phyloP scores from a whole-genome alignment of 2,113 vertebrate genomes.

The Stictonetta naevosa region DNA sequence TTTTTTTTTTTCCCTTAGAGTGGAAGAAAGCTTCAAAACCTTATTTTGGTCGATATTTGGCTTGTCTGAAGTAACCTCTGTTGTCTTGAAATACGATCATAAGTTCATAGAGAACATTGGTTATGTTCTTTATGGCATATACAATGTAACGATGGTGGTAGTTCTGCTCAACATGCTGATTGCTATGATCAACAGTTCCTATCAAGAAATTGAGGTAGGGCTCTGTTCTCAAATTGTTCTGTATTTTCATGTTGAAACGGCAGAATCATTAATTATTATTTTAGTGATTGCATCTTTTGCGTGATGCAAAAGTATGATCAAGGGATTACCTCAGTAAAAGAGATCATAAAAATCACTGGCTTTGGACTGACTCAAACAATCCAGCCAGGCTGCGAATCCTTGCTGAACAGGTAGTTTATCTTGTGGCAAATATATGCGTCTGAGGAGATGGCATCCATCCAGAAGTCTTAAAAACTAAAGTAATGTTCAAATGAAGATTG shows the following conservation, averaged over 20 bases:
- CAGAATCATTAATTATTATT: not conserved
- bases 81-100: constrained; percentile 90
- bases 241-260: not conserved
- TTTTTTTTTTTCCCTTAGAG: constrained; percentile 68
- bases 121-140: constrained; percentile 89
- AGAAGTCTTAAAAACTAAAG: not conserved
- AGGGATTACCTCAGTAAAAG: not conserved
- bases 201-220: constrained; percentile 90
- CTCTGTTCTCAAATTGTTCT: not conserved
- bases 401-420: not conserved
- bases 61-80: constrained; percentile 88
- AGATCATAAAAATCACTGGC: not conserved
- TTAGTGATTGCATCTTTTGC: rapidly evolving
- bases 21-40: constrained; percentile 92
- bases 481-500: not conserved
- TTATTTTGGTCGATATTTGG: constrained; percentile 93
- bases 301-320: not conserved
- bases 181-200: constrained; percentile 92
- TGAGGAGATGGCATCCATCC: not conserved
- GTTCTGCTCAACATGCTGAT: constrained; percentile 92
- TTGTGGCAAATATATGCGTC: rapidly evolving
- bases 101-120: constrained; percentile 93
- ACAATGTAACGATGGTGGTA: constrained; percentile 91
- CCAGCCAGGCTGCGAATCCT: not conserved
- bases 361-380: not conserved